Conservation (phyloP, 2,113 vertebrate genomes). For the Accipiter cooperii region DNA sequence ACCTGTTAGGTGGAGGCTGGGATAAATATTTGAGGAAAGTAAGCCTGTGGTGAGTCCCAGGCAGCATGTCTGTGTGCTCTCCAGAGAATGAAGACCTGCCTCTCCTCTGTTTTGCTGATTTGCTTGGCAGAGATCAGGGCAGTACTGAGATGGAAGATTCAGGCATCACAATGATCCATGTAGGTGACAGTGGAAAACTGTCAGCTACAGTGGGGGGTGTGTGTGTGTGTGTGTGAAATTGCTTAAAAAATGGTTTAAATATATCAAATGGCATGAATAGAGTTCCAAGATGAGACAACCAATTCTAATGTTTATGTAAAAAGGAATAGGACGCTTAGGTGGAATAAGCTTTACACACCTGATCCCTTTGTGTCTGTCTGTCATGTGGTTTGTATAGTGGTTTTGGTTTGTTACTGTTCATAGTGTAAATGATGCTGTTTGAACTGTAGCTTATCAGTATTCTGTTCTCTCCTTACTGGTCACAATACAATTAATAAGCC, state of each 20-base stretch:
- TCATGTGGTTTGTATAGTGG: neutral
- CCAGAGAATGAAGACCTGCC: neutral
- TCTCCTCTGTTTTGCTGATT: neutral
- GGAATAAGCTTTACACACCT: neutral
- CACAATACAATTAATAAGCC: neutral
- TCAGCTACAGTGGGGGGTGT: neutral
- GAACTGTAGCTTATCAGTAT: neutral
- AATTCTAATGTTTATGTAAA: neutral
- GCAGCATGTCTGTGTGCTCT: neutral
- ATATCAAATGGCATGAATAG: fast-evolving
- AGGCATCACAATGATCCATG: neutral
- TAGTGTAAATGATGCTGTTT: neutral
- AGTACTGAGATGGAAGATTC: neutral
- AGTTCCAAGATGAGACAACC: neutral
- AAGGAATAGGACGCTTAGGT: neutral
- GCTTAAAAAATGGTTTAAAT: neutral
- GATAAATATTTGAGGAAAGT: neutral
- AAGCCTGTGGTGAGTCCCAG: neutral
- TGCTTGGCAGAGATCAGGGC: neutral
- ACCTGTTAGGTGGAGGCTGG: neutral
- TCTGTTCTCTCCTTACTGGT: neutral
- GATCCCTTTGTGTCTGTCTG: neutral
- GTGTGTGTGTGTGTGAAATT: neutral
- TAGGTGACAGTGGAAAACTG: neutral
- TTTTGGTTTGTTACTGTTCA: neutral